Percentiles rank a stretch among this genome's conserved stretches.
Conservation (phyloP, 2,888 invertebrate genomes). For the Andrena chrysosceles region DNA sequence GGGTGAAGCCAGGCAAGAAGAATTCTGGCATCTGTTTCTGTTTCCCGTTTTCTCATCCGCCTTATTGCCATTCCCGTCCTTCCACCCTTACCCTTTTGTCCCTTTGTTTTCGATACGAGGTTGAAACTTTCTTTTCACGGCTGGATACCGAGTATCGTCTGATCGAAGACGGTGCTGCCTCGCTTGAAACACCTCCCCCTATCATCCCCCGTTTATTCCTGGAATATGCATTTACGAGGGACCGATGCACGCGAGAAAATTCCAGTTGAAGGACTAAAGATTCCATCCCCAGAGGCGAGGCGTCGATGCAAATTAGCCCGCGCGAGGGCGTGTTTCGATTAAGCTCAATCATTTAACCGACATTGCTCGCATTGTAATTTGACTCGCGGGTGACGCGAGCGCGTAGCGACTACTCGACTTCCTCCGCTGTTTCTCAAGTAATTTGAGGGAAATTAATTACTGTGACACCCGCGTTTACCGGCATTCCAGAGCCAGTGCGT, state of each 20-base stretch:
- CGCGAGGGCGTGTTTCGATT: conserved; percentile 42
- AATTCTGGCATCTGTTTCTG: conserved; percentile 80
- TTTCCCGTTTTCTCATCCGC: conserved; percentile 81
- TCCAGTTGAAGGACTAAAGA: neutral
- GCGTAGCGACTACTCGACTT: conserved; percentile 38
- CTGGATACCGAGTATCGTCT: conserved; percentile 36
- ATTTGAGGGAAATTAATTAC: conserved; percentile 65
- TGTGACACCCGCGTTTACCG: conserved; percentile 42
- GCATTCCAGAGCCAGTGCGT: conserved; percentile 24
- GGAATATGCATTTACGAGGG: conserved; percentile 3
- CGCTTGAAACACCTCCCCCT: neutral
- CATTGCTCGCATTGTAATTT: conserved; percentile 58
- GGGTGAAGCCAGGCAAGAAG: conserved; percentile 73
- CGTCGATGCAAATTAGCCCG: conserved; percentile 45
- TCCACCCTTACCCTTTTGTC: conserved; percentile 31
- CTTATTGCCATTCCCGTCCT: conserved; percentile 76
- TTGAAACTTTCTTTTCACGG: conserved; percentile 41
- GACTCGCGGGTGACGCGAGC: conserved; percentile 43
- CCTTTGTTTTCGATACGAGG: conserved; percentile 43
- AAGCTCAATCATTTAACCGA: conserved; percentile 54
- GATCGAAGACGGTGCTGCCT: neutral
- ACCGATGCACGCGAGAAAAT: neutral
- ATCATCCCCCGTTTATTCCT: conserved; percentile 27
- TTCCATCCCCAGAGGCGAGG: neutral
- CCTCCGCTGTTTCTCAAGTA: conserved; percentile 52